Percentiles rank a stretch among this genome's conserved stretches.
These are phyloP conservation scores for Scaptomyza reducta DNA, from an alignment of 2,888 invertebrate genomes.

Conservation along the genomic window DNA sequence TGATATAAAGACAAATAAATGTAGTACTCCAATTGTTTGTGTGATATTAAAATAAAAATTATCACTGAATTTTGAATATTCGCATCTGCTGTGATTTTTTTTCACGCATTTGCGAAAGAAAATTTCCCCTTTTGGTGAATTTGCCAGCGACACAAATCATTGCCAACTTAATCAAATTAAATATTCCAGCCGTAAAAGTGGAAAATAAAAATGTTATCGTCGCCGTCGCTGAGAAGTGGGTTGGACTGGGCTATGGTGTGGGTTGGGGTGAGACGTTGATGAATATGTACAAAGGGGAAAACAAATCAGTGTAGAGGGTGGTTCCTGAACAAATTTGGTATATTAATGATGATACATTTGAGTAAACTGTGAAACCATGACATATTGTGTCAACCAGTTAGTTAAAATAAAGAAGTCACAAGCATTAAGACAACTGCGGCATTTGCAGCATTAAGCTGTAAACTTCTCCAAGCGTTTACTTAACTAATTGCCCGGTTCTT, in stretches of 20 bases:
- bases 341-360: slow-evolving; percentile 72
- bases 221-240: slow-evolving; percentile 11
- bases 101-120: slow-evolving; percentile 5
- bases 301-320: slow-evolving; percentile 23
- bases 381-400: slow-evolving; percentile 69
- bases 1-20: slow-evolving; percentile 14
- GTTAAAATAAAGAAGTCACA: slow-evolving; percentile 28
- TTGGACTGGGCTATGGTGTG: slow-evolving; percentile 1
- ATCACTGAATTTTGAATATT: slow-evolving; percentile 29
- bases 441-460: slow-evolving; percentile 43
- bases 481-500: slow-evolving; percentile 82
- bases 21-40: slow-evolving; percentile 13
- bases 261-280: slow-evolving; percentile 47
- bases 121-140: slow-evolving; percentile 27
- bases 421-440: slow-evolving; percentile 43
- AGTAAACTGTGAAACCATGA: slow-evolving; percentile 74
- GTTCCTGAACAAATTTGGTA: slow-evolving; percentile 25
- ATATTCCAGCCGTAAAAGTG: slow-evolving; percentile 77
- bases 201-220: slow-evolving; percentile 72
- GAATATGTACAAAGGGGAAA: slow-evolving; percentile 40
- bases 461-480: slow-evolving; percentile 73
- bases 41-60: slow-evolving; percentile 46
- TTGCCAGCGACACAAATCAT: slow-evolving; percentile 73
- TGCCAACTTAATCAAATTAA: slow-evolving; percentile 80
- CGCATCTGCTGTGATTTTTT: slow-evolving; percentile 59